Base-by-base conservation (phyloP, 2,888 invertebrate species). In the Nebria salina region DNA sequence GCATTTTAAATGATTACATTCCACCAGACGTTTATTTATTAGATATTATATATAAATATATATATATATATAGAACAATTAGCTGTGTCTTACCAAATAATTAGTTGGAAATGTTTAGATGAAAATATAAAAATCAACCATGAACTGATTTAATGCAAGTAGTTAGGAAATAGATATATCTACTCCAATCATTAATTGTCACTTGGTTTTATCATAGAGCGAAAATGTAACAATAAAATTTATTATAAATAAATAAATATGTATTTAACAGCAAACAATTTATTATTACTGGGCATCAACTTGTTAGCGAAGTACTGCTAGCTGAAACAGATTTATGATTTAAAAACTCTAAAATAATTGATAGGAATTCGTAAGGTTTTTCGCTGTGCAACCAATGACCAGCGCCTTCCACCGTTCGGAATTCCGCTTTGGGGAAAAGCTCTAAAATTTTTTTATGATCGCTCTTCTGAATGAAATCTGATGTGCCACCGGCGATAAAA, bases 361-460 rank as follows among this genome's bases (percentile, higher is more conserved):
- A 91, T 34, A 96, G 87, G 88, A 97, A 97, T 83, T 94, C 93
- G 7, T 91, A 89, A 1, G 98, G 97, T 87, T 97, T 95, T 83
- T 98, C 98, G 83, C 95, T 94, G 87, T 99, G 98, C 0, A 98
- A 93, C 95, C 97, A 96, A 88, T 99, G 98, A 0, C 97, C 97
- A 6, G 98, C 96, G 65, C 94, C 95, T 75, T 93, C 91, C 76
- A 97, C 92, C 84, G 93, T 94, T 73, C 90, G 88, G 85, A 97
- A 91, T 83, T 93, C 89, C 0, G 95, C 94, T 7, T 90, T 88
- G 0, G 96, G 95, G 86, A 97, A 97, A 77, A 95, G 89, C 83
- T 92, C 91, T 85, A 91, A 90, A 80, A 97, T 95, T 81, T 89
- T 89, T 5, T 89, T 88, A 72, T 93, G 90, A 86, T 95, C 94